These are phyloP conservation scores for Falco rusticolus DNA, from an alignment of 2,797 vertebrate genomes.

Conservation along the genomic window DNA sequence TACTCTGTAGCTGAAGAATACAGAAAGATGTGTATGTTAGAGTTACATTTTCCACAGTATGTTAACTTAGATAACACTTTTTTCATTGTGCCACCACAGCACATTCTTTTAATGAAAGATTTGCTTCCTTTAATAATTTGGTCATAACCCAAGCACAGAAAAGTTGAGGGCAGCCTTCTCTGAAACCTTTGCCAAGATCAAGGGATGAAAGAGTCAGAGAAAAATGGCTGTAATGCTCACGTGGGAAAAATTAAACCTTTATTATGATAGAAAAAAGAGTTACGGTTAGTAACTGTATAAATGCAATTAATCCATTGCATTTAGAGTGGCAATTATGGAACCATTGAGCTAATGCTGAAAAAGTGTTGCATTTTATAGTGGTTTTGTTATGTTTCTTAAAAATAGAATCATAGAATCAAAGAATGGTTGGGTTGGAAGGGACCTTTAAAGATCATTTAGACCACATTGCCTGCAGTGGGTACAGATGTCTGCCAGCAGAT, in stretches of 20 bases:
- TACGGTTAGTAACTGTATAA: not conserved
- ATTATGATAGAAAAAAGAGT: not conserved
- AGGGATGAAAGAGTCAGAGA: not conserved
- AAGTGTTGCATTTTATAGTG: not conserved
- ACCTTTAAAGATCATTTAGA: not conserved
- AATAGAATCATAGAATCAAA: not conserved
- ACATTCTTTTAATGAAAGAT: not conserved
- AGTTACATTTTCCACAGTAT: not conserved
- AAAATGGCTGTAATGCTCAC: not conserved
- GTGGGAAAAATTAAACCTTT: slow-evolving; percentile 21
- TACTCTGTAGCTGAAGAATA: not conserved
- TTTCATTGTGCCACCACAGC: not conserved
- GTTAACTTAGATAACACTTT: not conserved
- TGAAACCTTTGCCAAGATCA: slow-evolving; percentile 7
- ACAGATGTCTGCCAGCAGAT: not conserved
- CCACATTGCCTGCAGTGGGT: rapidly evolving
- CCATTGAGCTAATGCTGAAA: not conserved
- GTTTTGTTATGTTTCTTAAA: not conserved
- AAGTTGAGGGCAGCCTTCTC: not conserved
- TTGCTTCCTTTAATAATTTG: not conserved
- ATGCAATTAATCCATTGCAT: not conserved
- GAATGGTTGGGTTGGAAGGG: not conserved
- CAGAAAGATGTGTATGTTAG: not conserved
- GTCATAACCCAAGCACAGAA: not conserved
- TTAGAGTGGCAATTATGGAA: not conserved